Evolutionary conservation across 2,888 invertebrate genomes (phyloP), one percentile per base, ranked within the genome.

Genomic region (Idaea straminata): DNA sequence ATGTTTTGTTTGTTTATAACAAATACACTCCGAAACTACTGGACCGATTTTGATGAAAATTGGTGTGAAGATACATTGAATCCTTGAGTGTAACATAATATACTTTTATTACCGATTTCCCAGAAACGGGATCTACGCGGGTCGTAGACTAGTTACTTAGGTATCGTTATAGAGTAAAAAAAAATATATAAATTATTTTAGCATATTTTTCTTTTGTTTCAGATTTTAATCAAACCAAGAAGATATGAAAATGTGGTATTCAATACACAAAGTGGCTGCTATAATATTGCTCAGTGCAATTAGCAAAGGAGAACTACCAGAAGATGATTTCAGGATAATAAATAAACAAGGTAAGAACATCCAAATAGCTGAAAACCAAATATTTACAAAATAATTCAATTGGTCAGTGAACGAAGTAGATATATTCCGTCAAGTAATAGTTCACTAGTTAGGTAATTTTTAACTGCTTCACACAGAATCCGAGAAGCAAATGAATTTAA

Each of bases 261-360:
- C 75, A 15, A 74, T 86, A 62, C 85, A 83, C 74, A 87, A 83
- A 77, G 86, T 89, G 35, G 85, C 85, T 5, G 81, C 83, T 0
- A 72, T 92, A 58, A 79, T 92, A 65, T 76, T 91, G 15, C 83
- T 91, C 65, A 81, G 86, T 68, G 78, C 87, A 0, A 79, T 90
- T 61, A 85, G 86, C 73, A 89, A 87, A 68, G 92, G 92, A 67
- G 83, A 89, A 64, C 74, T 91, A 35, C 89, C 92, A 0, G 91
- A 92, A 77, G 92, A 92, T 74, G 92, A 92, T 76, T 92, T 92
- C 77, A 92, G 92, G 91, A 92, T 92, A 91, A 88, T 92, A 73
- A 87, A 88, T 66, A 84, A 84, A 83, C 85, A 91, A 85, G 92
- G 92, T 91, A 74, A 79, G 71, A 35, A 16, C 47, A 38, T 3